Evolutionary conservation across 2,888 invertebrate genomes (phyloP).

Genomic region (Odontocerum albicorne): DNA sequence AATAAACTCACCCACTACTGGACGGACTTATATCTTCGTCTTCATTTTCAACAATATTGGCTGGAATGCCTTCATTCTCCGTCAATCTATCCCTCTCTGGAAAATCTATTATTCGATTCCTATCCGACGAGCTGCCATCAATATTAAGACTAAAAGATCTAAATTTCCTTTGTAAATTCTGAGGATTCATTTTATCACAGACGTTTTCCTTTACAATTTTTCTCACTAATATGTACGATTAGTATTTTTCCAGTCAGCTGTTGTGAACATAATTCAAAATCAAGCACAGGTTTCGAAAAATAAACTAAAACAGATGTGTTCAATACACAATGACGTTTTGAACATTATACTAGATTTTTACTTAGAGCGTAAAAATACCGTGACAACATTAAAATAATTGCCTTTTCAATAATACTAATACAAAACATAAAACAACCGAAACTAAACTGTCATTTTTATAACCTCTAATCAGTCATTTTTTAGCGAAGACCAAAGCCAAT

Average conservation of each 20-base stretch:
- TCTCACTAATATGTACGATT: too few species aligned
- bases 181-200: constrained; percentile 1
- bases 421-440: neutral
- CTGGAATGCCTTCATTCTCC: constrained; percentile 19
- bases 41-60: constrained; percentile 3
- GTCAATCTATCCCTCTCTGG: constrained; percentile 14
- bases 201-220: too few species aligned
- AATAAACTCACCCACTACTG: constrained; percentile 1
- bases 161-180: constrained; percentile 2
- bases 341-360: neutral
- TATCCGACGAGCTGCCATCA: constrained; percentile 9
- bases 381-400: neutral
- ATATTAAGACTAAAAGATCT: constrained; percentile 16
- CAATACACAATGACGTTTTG: neutral
- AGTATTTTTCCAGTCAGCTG: too few species aligned
- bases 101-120: constrained; percentile 7
- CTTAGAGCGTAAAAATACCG: neutral
- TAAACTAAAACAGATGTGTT: too few species aligned
- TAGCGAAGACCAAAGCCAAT: too few species aligned
- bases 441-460: neutral
- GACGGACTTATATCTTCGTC: constrained; percentile 6
- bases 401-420: neutral
- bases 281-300: too few species aligned
- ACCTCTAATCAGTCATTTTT: neutral
- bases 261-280: too few species aligned